Conservation (phyloP, 2,113 vertebrate species). For the Zingel zingel region DNA sequence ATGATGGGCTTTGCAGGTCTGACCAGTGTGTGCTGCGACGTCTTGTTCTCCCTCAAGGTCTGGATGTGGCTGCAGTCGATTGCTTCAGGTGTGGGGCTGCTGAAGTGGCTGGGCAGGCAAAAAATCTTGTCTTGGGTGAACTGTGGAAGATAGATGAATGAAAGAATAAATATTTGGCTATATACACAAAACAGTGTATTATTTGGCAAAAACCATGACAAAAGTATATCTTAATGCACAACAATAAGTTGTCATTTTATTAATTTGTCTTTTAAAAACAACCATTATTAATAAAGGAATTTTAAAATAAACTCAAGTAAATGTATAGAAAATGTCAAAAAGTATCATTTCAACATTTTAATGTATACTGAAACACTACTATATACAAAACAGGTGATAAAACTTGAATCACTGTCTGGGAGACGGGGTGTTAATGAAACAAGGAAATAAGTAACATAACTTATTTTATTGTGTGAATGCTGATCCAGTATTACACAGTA, state of each 20-base stretch:
- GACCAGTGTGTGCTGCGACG: constrained; percentile 46
- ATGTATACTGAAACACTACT: not conserved
- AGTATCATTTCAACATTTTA: not conserved
- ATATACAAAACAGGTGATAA: not conserved
- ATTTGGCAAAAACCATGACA: not conserved
- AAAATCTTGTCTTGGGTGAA: constrained; percentile 93
- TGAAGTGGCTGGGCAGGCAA: constrained; percentile 88
- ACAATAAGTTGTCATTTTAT: not conserved
- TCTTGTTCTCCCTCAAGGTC: constrained; percentile 60
- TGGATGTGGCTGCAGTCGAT: constrained; percentile 84
- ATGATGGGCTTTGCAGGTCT: constrained; percentile 58
- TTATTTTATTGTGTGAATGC: not conserved
- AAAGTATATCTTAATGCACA: not conserved
- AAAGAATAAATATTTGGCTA: not conserved
- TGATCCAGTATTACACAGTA: no score
- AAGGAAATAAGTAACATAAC: not conserved
- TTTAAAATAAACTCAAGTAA: not conserved
- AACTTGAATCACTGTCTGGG: not conserved
- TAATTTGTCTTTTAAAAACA: no score
- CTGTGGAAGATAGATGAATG: constrained; percentile 69
- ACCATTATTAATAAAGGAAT: no score
- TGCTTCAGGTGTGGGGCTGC: constrained; percentile 69
- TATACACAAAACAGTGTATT: not conserved
- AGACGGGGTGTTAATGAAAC: not conserved
- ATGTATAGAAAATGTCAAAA: not conserved